A percentile compares a stretch with the other conserved stretches of the same genome.
These are phyloP conservation scores for Pipistrellus kuhlii DNA, from an alignment of 2,797 vertebrate species.

Conservation along the genomic window DNA sequence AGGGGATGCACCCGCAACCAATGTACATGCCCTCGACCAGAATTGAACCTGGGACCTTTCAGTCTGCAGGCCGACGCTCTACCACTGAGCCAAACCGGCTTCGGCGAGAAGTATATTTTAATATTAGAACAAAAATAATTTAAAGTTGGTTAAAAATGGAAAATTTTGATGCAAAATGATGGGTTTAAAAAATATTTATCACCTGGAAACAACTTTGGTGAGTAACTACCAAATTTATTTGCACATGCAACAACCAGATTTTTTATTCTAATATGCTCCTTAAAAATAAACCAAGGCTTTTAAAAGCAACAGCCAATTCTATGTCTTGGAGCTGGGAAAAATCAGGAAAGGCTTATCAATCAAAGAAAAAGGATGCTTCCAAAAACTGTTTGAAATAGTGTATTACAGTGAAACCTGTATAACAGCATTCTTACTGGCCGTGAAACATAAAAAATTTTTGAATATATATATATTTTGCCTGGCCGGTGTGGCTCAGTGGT, in stretches of 20 bases:
- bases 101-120: conserved; percentile 43
- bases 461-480: background rate
- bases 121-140: conserved; percentile 50
- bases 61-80: too few relatives aligned
- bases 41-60: too few relatives aligned
- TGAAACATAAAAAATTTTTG: background rate
- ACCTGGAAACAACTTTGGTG: background rate
- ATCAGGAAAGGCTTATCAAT: background rate
- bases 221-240: background rate
- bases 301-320: background rate
- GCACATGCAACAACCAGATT: background rate
- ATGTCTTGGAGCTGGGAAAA: background rate
- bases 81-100: too few relatives aligned
- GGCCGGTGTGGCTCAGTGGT: too few relatives aligned
- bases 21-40: too few relatives aligned
- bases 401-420: background rate
- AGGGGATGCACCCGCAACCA: too few relatives aligned
- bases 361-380: background rate
- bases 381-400: conserved; percentile 18
- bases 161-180: conserved; percentile 56
- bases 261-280: background rate
- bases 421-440: background rate
- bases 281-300: background rate
- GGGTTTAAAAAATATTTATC: background rate
- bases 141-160: conserved; percentile 20